Percentiles rank a stretch among this genome's conserved stretches.
Evolutionary conservation across 2,113 vertebrate species (phyloP).

Genomic region (Stigmatopora nigra): DNA sequence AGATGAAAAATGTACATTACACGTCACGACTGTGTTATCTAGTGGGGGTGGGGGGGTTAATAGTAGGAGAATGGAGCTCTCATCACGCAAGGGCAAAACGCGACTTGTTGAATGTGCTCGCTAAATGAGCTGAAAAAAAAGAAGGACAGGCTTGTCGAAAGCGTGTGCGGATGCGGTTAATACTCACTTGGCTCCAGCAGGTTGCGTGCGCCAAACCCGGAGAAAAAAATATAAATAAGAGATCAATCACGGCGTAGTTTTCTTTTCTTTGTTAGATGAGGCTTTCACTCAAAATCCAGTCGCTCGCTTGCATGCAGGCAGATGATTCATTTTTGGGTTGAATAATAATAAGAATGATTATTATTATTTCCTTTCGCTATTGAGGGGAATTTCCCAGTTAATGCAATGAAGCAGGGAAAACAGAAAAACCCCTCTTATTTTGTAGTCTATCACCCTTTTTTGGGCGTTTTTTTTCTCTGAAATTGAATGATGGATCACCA

Average conservation of each 20-base stretch:
- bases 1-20: not conserved
- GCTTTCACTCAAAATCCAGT: slow-evolving; percentile 55
- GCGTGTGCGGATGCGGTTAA: slow-evolving; percentile 53
- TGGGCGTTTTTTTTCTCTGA: slow-evolving; percentile 61
- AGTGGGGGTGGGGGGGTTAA: not conserved
- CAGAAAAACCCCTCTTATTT: slow-evolving; percentile 21
- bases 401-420: slow-evolving; percentile 24
- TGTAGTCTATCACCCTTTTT: slow-evolving; percentile 42
- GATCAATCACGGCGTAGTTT: slow-evolving; percentile 58
- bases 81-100: slow-evolving; percentile 28
- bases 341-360: not conserved
- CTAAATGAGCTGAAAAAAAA: slow-evolving; percentile 32
- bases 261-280: slow-evolving; percentile 43
- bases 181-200: slow-evolving; percentile 70
- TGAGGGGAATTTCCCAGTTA: not conserved
- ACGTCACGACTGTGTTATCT: not conserved
- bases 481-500: slow-evolving; percentile 34
- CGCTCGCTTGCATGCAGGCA: slow-evolving; percentile 52
- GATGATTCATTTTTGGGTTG: slow-evolving; percentile 11
- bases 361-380: slow-evolving; percentile 1
- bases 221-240: slow-evolving; percentile 51
- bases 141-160: slow-evolving; percentile 33
- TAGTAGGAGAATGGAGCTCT: not conserved
- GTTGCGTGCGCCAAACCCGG: slow-evolving; percentile 58
- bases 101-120: slow-evolving; percentile 69